A percentile compares a stretch with the other conserved stretches of the same genome.
These are phyloP conservation scores for Periphyllus acericola DNA, from an alignment of 2,888 invertebrate species.

Conservation along the genomic window DNA sequence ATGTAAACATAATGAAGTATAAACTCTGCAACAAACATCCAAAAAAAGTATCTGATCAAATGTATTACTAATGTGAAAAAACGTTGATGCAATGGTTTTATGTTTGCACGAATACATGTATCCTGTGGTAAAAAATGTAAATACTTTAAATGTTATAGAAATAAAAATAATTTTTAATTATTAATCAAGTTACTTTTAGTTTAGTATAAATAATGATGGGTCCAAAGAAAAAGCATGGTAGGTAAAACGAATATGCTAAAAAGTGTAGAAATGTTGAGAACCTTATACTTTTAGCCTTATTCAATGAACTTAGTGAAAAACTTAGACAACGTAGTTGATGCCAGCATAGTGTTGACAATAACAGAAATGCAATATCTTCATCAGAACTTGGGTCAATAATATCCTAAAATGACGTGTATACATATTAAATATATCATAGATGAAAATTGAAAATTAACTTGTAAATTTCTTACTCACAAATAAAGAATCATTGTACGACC, in stretches of 20 bases:
- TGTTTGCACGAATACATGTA: background rate
- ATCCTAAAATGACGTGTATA: slow-evolving; percentile 67
- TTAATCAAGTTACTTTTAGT: slow-evolving; percentile 68
- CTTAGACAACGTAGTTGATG: slow-evolving; percentile 81
- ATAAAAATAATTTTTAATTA: slow-evolving; percentile 1
- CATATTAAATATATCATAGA: slow-evolving; percentile 60
- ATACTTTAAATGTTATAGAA: slow-evolving; percentile 62
- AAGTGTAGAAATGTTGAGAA: slow-evolving; percentile 68
- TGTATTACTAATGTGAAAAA: slow-evolving; percentile 58
- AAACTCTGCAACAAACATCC: slow-evolving; percentile 66
- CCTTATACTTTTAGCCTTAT: slow-evolving; percentile 65
- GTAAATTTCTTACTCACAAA: slow-evolving; percentile 66
- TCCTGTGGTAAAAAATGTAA: slow-evolving; percentile 28
- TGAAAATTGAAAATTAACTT: slow-evolving; percentile 63
- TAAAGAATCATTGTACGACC: slow-evolving; percentile 44
- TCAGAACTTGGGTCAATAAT: slow-evolving; percentile 68
- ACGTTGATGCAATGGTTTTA: slow-evolving; percentile 15
- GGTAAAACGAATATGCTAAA: slow-evolving; percentile 82
- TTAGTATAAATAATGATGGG: slow-evolving; percentile 84
- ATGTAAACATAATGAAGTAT: slow-evolving; percentile 84
- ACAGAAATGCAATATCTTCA: slow-evolving; percentile 71
- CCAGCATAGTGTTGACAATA: slow-evolving; percentile 72
- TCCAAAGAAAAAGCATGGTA: slow-evolving; percentile 84
- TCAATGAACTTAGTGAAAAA: slow-evolving; percentile 74
- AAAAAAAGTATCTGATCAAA: slow-evolving; percentile 64